A percentile compares a stretch with the other conserved stretches of the same genome.
Evolutionary conservation across 2,888 invertebrate genomes (phyloP).

Genomic region (Coronaproctus castanopsis): DNA sequence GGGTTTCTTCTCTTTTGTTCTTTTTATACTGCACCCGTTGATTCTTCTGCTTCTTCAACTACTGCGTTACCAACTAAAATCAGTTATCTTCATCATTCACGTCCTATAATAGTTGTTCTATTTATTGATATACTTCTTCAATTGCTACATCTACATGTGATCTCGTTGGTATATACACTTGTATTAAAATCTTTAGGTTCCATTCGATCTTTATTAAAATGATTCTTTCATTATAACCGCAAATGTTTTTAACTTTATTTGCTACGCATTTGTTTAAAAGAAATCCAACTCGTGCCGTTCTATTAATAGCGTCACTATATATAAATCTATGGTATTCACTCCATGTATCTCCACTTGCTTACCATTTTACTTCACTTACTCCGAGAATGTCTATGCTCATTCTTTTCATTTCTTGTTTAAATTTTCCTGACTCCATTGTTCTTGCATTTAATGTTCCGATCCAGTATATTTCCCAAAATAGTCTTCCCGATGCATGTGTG

Average conservation of each 20-base stretch:
- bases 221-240: neutral
- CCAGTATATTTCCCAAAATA: neutral
- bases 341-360: neutral
- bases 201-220: neutral
- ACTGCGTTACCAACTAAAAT: too few relatives aligned
- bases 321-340: neutral
- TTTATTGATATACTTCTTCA: neutral
- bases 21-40: too few relatives aligned
- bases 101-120: too few relatives aligned
- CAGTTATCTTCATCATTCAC: too few relatives aligned
- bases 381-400: neutral
- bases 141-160: neutral
- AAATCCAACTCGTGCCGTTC: neutral
- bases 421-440: neutral
- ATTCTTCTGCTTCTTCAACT: too few relatives aligned
- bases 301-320: neutral
- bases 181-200: neutral
- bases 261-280: neutral
- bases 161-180: neutral
- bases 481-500: too few relatives aligned
- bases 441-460: neutral
- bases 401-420: neutral
- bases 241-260: neutral
- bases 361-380: neutral
- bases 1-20: too few relatives aligned